These are phyloP conservation scores for Rhynchophorus ferrugineus DNA, from an alignment of 1,140 invertebrate genomes.

Conservation along the genomic window DNA sequence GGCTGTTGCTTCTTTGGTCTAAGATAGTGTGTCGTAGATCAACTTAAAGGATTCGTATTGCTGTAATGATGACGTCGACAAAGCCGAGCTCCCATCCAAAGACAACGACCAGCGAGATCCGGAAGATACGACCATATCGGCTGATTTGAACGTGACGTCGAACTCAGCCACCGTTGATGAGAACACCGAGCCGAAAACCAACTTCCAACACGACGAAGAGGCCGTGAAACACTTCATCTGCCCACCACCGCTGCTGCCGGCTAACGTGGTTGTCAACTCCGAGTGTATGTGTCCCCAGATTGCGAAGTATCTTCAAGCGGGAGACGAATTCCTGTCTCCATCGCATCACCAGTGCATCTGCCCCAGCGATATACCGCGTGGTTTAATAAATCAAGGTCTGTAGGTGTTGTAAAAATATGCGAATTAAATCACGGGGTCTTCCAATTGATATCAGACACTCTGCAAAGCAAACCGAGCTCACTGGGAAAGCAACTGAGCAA, in stretches of 20 bases:
- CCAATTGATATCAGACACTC: too few species aligned
- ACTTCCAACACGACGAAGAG: slow-evolving; percentile 11
- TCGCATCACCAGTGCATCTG: background rate
- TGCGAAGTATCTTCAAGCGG: slow-evolving; percentile 13
- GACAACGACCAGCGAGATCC: too few species aligned
- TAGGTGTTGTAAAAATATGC: too few species aligned
- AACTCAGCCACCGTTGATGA: slow-evolving; percentile 4
- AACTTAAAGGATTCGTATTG: background rate
- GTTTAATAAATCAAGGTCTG: too few species aligned
- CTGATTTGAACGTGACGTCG: slow-evolving; percentile 10
- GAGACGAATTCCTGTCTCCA: background rate
- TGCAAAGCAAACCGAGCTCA: too few species aligned
- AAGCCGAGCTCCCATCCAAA: slow-evolving; percentile 8
- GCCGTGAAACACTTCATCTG: slow-evolving; percentile 12
- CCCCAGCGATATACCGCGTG: too few species aligned
- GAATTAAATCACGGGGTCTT: too few species aligned
- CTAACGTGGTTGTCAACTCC: slow-evolving; percentile 19
- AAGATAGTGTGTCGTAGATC: too few species aligned
- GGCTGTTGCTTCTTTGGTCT: too few species aligned
- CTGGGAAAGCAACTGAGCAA: too few species aligned
- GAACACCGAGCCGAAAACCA: slow-evolving; percentile 7
- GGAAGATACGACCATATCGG: slow-evolving; percentile 3
- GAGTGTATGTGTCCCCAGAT: slow-evolving; percentile 27
- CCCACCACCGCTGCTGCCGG: slow-evolving; percentile 17
- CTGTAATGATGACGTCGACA: slow-evolving; percentile 5